Evolutionary conservation across 1,140 invertebrate species (phyloP).

Genomic region (Drosophila asahinai): DNA sequence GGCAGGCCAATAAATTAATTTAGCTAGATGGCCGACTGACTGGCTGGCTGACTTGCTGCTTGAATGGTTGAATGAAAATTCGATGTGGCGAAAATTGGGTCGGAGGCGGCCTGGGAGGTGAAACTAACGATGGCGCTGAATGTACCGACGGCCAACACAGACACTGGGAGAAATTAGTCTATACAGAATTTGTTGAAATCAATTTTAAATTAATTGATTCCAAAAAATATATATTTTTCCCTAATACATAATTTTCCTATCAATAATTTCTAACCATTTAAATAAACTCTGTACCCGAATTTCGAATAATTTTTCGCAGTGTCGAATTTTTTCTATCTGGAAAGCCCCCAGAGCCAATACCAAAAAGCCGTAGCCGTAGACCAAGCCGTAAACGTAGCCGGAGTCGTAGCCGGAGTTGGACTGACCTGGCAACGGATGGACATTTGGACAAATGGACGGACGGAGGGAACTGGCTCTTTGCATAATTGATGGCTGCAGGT

Average conservation of each 20-base stretch:
- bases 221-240: neutral
- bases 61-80: conserved; percentile 55
- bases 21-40: conserved; percentile 56
- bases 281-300: neutral
- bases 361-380: conserved; percentile 26
- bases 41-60: conserved; percentile 39
- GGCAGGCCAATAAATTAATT: conserved; percentile 82
- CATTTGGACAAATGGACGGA: conserved; percentile 24
- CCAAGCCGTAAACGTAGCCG: conserved; percentile 28
- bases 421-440: conserved; percentile 14
- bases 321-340: conserved; percentile 6
- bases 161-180: conserved; percentile 1
- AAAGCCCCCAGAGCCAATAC: conserved; percentile 28
- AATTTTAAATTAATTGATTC: neutral
- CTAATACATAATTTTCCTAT: neutral
- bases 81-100: conserved; percentile 23
- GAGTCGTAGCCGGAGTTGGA: conserved; percentile 13
- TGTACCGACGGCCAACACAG: conserved; percentile 4
- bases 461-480: conserved; percentile 63
- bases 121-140: conserved; percentile 41
- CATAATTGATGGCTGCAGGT: conserved; percentile 84
- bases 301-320: neutral
- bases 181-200: neutral
- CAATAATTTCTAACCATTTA: neutral
- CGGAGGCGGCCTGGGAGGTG: conserved; percentile 25